Conservation (phyloP, 92 coral and sea anemone species). For the Epizoanthus rinbou region DNA sequence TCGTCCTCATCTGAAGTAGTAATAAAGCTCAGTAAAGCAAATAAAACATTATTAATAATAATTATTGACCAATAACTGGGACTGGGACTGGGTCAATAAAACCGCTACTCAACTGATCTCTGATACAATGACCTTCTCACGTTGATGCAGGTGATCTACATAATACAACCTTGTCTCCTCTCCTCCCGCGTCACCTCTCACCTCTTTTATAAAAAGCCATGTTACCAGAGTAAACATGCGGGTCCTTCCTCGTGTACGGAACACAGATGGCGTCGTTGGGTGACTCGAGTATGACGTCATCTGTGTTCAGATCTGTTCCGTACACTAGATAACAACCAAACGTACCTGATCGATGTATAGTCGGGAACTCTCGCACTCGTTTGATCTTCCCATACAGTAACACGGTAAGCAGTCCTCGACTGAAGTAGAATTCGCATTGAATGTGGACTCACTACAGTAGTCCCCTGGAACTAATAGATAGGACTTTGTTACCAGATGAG, state of each 20-base stretch:
- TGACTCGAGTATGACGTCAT: too few species aligned
- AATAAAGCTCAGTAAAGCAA: neutral
- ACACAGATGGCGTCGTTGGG: too few species aligned
- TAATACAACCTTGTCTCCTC: too few species aligned
- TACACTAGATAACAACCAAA: too few species aligned
- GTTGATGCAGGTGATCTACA: too few species aligned
- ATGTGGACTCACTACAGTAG: conserved; percentile 7
- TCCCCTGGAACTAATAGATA: neutral
- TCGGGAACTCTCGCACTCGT: conserved; percentile 14
- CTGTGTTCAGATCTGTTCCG: too few species aligned
- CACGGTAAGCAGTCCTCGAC: conserved; percentile 31
- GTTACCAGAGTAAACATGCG: neutral
- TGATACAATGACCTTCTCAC: too few species aligned
- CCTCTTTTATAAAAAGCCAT: neutral
- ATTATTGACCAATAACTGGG: too few species aligned
- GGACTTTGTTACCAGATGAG: too few species aligned
- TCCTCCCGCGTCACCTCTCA: neutral
- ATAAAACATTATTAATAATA: neutral
- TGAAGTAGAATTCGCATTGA: conserved; percentile 38
- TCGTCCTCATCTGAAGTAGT: conserved; percentile 6
- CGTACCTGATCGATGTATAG: conserved; percentile 16
- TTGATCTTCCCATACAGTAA: conserved; percentile 37
- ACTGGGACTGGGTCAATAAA: too few species aligned
- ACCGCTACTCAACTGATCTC: too few species aligned
- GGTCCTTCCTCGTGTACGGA: too few species aligned